Base-by-base conservation (phyloP, 2,888 invertebrate genomes). In the Epistrophe grossulariae region DNA sequence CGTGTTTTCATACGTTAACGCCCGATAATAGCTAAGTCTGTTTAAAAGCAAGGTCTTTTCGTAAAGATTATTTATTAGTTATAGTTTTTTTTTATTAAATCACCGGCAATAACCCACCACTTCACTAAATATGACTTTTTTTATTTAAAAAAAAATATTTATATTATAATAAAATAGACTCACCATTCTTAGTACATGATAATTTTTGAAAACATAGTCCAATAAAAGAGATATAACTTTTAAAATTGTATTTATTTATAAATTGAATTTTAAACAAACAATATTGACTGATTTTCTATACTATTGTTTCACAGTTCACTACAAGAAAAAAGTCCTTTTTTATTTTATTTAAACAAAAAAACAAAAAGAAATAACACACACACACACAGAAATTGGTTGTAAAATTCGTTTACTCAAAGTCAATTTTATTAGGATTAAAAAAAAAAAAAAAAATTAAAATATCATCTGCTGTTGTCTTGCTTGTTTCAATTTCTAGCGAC, bases 181-280 rank as follows among this genome's bases (percentile, higher is more conserved):
- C 24, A 85, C 85, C 85, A 85, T 85, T 57, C 78, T 85, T 85
- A 85, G 17, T 79, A 82, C 85, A 85, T 85, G 78, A 60, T 71
- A 78, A 38, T 82, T 78, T 57, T 74, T 60, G 48, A 62, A 71
- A 71, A 52, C 78, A 74, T 82, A 78, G n/a, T 74, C 78, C 50
- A 48, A 81, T 52, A 68, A 55, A 82, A 66, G 3, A 19, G 24
- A 55, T n/a, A 43, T 24, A 38, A 35, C 6, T 24, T 43, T 24
- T 1, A n/a, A 24, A 55, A 40, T 24, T 24, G 24, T 24, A 10
- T 52, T 13, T 15, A 55, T 45, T 35, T 59, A 8, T 17, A 9
- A 45, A 31, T 50, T 40, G 5, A n/a, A 19, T 64, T 55, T 52
- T 0, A n/a, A 35, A 38, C 2, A 74, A 28, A 31, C 52, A 6